Evolutionary conservation across 2,113 vertebrate genomes (phyloP), one percentile per base, ranked within the genome.

Genomic region (Nicator chloris): DNA sequence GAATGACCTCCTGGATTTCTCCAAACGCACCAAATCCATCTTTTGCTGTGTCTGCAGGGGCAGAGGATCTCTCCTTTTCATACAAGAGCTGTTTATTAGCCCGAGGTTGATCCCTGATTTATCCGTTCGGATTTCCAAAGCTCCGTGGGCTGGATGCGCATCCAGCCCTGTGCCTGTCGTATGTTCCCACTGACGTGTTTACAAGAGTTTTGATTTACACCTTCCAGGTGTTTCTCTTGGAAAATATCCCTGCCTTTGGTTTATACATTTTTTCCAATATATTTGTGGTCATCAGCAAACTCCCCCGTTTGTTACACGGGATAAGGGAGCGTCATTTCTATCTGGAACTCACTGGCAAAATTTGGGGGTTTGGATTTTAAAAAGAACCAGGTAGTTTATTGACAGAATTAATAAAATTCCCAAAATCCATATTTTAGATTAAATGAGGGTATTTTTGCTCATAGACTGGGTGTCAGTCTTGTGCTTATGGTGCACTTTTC

Each of bases 161-260:
- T 95, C 95, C 42, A 68, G 86, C 93, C 87, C 80, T 76, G 95
- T 65, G 84, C 92, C 98, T 98, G 98, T 97, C 98, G 92, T 98
- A 95, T 98, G 96, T 97, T 98, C 97, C 72, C 86, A 37, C 96
- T 97, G 98, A 98, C 86, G 94, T 99, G 99, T 99, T 99, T 99
- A 99, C 98, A 95, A 71, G 95, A 94, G 82, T 87, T 93, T 96
- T 99, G 99, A 99, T 99, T 99, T 99, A 99, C 98, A 97, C 97
- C 98, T 82, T 98, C 98, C 99, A 99, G 99, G 99, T 99, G 99
- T 97, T 98, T 97, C 73, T 94, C 93, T 95, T 98, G 98, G 98
- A 98, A 98, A 97, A 97, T 93, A 90, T 86, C 96, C 95, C 91
- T 15, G 86, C 96, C 88, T 97, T 78, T 14, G 73, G 96, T 98